Base-by-base conservation (phyloP, 2,797 vertebrate genomes). In the Synaphobranchus kaupii region DNA sequence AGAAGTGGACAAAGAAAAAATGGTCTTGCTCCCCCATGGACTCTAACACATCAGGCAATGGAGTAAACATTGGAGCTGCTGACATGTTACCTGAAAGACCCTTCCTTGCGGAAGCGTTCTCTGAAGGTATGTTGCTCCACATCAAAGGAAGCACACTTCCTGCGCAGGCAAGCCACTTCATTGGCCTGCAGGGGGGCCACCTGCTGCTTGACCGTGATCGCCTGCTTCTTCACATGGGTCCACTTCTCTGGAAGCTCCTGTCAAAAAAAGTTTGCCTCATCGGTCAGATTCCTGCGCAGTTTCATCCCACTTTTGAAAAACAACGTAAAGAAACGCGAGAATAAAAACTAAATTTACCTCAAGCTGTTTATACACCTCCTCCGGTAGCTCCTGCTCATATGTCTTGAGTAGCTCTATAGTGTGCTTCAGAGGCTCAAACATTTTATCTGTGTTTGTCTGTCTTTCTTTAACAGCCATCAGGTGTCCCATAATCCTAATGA, bases 181-280 rank as follows among this genome's bases (percentile, higher is more conserved):
- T 90, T 92, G 0, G 96, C 97, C 94, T 99, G 98, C 92, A 99
- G 94, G 0, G 98, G 97, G 0, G 98, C 97, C 89, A 99, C 96
- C 1, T 96, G 96, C 93, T 99, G 98, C 90, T 97, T 98, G 87
- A 97, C 95, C 0, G 93, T 86, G 60, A 96, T 1, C 0, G 96
- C 96, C 92, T 96, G 93, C 93, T 98, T 99, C 90, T 98, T 98
- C 25, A 97, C 68, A 0, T 94, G 95, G 90, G 91, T 95, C 99
- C 98, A 99, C 87, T 97, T 97, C 88, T 99, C 98, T 0, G 99
- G 99, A 88, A 99, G 94, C 88, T 97, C 97, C 99, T 99, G 89
- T 1, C 0, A 90, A 91, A 88, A 88, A 10, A 87, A 80, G 39
- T 15, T 13, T 15, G 71, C 63, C 66, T 54, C 20, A 39, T 13